Conservation (phyloP, 2,113 vertebrate species). For the Pachypanchax playfairii region DNA sequence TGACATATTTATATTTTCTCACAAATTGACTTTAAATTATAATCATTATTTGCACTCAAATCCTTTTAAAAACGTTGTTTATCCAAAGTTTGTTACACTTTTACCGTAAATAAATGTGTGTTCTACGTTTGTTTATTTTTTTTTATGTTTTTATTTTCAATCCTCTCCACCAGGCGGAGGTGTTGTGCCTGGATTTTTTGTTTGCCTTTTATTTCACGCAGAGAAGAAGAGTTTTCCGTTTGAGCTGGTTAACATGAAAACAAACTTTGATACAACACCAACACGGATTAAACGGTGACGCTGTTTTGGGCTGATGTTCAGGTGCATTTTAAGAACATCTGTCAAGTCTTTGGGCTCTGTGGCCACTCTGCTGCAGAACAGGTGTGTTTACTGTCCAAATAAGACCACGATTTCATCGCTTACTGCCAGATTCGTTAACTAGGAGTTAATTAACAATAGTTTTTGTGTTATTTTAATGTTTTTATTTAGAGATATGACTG, state of each 20-base stretch:
- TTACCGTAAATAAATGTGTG: too few species aligned
- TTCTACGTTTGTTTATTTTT: too few species aligned
- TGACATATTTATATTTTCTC: too few species aligned
- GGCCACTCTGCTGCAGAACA: constrained; percentile 18
- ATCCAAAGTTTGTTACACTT: too few species aligned
- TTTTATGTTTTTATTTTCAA: too few species aligned
- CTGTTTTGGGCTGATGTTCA: constrained; percentile 40
- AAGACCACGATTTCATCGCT: not conserved
- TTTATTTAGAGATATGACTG: not conserved
- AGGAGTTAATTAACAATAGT: not conserved
- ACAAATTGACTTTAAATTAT: too few species aligned
- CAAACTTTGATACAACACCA: constrained; percentile 4
- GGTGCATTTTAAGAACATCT: constrained; percentile 40
- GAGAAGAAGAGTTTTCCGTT: constrained; percentile 29
- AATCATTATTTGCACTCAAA: too few species aligned
- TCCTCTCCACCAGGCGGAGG: constrained; percentile 11
- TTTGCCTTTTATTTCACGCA: not conserved
- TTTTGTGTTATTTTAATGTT: not conserved
- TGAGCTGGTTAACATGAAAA: rapidly evolving
- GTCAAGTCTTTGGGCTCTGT: not conserved
- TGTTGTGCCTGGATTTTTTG: not conserved
- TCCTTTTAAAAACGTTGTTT: too few species aligned
- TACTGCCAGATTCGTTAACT: rapidly evolving
- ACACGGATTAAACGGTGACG: not conserved
- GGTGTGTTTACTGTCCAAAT: constrained; percentile 12